phyloP scores from a whole-genome alignment of 2,888 invertebrate species.

The Leptothorax acervorum region DNA sequence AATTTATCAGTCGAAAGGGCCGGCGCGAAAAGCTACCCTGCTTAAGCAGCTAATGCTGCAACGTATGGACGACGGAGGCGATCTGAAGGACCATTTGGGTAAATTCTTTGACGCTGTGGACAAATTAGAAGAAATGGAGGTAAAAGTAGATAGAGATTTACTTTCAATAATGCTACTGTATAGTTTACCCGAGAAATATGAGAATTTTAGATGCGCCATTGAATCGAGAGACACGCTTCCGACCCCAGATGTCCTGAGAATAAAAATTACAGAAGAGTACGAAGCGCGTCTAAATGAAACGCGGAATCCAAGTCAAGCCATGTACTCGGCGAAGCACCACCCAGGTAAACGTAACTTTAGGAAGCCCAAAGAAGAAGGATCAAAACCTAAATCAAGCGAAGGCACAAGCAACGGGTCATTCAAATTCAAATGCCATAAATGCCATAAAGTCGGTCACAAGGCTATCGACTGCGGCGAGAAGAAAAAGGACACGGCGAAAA shows the following conservation, averaged over 20 bases:
- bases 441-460: neutral
- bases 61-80: neutral
- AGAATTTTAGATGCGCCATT: neutral
- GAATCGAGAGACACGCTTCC: neutral
- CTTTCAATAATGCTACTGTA: neutral
- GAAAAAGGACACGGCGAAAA: neutral
- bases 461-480: neutral
- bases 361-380: too few species aligned
- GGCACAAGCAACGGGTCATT: neutral
- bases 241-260: neutral
- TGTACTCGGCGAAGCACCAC: too few species aligned
- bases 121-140: constrained; percentile 10
- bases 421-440: neutral
- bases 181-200: neutral
- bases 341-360: too few species aligned
- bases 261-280: neutral
- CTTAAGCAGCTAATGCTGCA: constrained; percentile 14
- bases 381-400: too few species aligned
- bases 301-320: neutral
- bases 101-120: constrained; percentile 25
- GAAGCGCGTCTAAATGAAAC: neutral
- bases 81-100: neutral
- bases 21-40: constrained; percentile 18
- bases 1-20: neutral
- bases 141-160: neutral